Base-by-base conservation (phyloP, 2,888 invertebrate genomes). In the Torymus texanus region DNA sequence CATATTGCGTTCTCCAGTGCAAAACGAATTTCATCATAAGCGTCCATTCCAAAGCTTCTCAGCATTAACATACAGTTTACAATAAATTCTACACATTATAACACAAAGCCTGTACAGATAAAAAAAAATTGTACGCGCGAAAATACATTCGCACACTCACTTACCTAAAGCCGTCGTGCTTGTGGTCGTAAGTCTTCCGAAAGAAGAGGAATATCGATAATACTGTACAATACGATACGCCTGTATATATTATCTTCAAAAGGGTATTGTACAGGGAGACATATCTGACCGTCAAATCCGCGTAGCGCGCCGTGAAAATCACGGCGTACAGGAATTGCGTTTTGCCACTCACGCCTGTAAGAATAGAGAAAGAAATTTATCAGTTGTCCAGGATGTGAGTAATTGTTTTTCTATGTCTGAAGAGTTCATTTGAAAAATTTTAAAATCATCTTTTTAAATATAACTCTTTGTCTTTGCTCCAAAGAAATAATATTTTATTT, bases 111-210 rank as follows among this genome's bases (percentile, higher is more conserved):
- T n/a, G n/a, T 8, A 56, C 16, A 16, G n/a, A 11, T 11, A 10
- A 11, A 58, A 58, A 21, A 21, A 21, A 21, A 21, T 2, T 21
- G 4, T 29, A 5, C 29, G 2, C 29, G 29, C 29, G 29, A 29
- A 24, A 29, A 29, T 29, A 29, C 29, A 29, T 29, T 29, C 29
- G 29, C 29, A 5, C 29, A 29, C 3, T 29, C 4, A 29, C 10
- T 18, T 75, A 82, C 82, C 82, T 82, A 55, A 82, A 82, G 12
- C 73, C 71, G 56, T 82, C 82, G 55, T 55, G 75, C 51, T 82
- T 75, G 14, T 74, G 80, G 2, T 82, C 80, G 74, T 80, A 78
- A 53, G 78, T 80, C 55, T 73, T 78, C 62, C 73, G 59, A 75
- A 80, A 78, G 59, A 78, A 66, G 4, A 71, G 14, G 55, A 70